Percentiles rank a stretch among this genome's conserved stretches.
Evolutionary conservation across 2,888 invertebrate genomes (phyloP).

Genomic region (Microctonus aethiopoides): DNA sequence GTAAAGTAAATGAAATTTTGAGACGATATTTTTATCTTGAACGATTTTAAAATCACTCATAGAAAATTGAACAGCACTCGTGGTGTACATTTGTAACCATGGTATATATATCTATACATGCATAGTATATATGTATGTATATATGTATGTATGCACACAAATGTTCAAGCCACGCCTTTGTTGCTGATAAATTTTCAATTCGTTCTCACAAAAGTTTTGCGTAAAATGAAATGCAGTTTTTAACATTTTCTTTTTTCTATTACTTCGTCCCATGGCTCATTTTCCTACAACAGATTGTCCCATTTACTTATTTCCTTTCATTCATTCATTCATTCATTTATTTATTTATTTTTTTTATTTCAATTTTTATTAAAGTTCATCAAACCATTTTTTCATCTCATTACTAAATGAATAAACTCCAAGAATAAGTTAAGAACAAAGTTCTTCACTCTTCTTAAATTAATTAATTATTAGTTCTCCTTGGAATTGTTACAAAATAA

Average conservation of each 20-base stretch:
- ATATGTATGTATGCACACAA: too few species aligned
- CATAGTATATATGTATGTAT: too few species aligned
- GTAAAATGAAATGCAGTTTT: not conserved
- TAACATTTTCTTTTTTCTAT: not conserved
- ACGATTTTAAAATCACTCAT: not conserved
- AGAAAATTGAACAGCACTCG: slow-evolving; percentile 22
- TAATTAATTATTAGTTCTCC: not conserved
- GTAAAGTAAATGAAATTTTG: too few species aligned
- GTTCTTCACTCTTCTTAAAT: not conserved
- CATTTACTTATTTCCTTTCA: too few species aligned
- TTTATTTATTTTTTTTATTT: too few species aligned
- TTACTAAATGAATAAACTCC: too few species aligned
- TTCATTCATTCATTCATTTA: too few species aligned
- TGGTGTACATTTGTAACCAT: not conserved
- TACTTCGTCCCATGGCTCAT: not conserved
- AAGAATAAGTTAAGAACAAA: too few species aligned
- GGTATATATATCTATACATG: too few species aligned
- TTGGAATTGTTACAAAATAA: too few species aligned
- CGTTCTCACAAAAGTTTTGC: not conserved
- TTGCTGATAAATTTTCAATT: slow-evolving; percentile 11
- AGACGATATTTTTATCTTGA: slow-evolving; percentile 2
- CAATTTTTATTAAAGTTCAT: too few species aligned
- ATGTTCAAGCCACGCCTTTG: not conserved
- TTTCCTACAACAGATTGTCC: not conserved
- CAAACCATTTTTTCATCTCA: too few species aligned